Base-by-base conservation (phyloP, 2,113 vertebrate genomes). In the Cacatua alba region DNA sequence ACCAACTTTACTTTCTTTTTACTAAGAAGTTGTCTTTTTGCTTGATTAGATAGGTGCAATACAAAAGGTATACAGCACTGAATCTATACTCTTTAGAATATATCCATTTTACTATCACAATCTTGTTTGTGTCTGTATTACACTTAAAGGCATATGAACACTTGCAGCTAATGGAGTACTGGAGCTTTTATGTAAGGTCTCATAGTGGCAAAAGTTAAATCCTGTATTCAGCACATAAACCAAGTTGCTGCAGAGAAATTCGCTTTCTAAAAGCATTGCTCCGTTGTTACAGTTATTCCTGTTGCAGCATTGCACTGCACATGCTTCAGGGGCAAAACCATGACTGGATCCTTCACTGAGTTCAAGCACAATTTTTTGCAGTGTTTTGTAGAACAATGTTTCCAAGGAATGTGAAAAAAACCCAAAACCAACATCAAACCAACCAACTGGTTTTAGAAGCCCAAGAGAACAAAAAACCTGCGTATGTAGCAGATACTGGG, bases 231-330 rank as follows among this genome's bases (percentile, higher is more conserved):
- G 37, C 21, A 8, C 15, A 3, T 59, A 33, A 55, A 86, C 18
- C 5, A 31, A 55, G 26, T 39, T 5, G 1, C 19, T 44, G 51
- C 19, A 60, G 24, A 43, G 20, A 49, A 79, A 29, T 7, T 29
- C 2, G 1, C 16, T 25, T 70, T 59, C 53, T 51, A 26, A 26
- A 62, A 68, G 17, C 6, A 1, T 13, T 18, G 26, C 31, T 44
- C 11, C 1, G 0, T 4, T 9, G 44, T 35, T 60, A 15, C 0
- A 4, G 44, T 10, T 41, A 55, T 24, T 55, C 23, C 48, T 31
- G n/a, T 12, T 31, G 28, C 37, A 46, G 31, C 26, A 49, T 37
- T 0, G 2, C 11, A 8, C 37, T 44, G 33, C 1, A 0, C 23
- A 5, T 59, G 21, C 12, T 35, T 41, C 51, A 25, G 19, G 35